Evolutionary conservation across 2,113 vertebrate species (phyloP).

Genomic region (Pomatorhinus ruficollis): DNA sequence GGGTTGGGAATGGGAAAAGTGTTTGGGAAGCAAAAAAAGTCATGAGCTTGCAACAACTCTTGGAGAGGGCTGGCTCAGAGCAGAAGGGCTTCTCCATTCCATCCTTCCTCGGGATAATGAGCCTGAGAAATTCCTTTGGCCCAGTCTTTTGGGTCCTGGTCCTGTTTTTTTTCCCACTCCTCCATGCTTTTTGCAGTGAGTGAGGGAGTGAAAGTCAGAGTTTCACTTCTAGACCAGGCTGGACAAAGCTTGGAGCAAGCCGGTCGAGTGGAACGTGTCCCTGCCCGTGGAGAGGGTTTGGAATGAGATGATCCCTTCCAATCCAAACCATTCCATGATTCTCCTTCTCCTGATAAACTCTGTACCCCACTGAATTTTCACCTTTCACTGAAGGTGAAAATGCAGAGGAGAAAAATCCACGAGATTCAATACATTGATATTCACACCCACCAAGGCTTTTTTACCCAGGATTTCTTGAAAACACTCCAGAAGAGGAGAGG

Average conservation of each 20-base stretch:
- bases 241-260: neutral
- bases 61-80: neutral
- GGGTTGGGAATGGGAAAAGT: neutral
- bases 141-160: neutral
- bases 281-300: neutral
- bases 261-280: too few species aligned
- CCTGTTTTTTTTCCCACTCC: neutral
- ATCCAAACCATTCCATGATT: neutral
- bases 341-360: neutral
- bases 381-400: neutral
- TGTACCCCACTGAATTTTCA: too few species aligned
- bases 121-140: neutral
- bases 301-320: neutral
- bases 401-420: neutral
- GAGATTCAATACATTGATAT: neutral
- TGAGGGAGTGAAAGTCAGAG: neutral
- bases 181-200: neutral
- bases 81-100: neutral
- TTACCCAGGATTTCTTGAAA: neutral
- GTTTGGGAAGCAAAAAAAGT: neutral
- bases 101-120: neutral
- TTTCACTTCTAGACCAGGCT: neutral
- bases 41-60: fast-evolving
- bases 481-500: neutral
- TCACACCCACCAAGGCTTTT: neutral